phyloP scores from a whole-genome alignment of 2,888 invertebrate genomes.

The Morinoia aosen region DNA sequence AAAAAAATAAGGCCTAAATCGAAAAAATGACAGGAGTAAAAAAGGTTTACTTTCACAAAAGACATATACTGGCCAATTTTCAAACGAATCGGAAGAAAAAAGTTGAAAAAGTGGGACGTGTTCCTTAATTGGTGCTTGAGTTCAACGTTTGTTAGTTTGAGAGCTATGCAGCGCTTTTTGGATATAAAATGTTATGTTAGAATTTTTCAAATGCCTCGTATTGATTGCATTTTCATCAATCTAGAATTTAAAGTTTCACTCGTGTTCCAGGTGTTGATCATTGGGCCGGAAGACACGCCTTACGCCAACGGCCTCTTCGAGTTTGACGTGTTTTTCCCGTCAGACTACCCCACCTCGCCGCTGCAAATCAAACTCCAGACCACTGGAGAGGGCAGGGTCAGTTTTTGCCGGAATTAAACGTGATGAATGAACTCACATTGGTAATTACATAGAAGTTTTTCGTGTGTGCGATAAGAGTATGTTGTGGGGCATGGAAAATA shows the following conservation, averaged over 20 bases:
- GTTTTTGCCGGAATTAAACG: slow-evolving; percentile 70
- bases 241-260: background rate
- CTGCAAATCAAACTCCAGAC: slow-evolving; percentile 93
- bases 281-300: slow-evolving; percentile 91
- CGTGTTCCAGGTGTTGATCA: slow-evolving; percentile 80
- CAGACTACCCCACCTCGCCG: slow-evolving; percentile 81
- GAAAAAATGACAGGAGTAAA: no score
- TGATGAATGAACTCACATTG: background rate
- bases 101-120: background rate
- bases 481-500: background rate
- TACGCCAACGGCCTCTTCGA: slow-evolving; percentile 94
- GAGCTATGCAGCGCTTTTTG: no score
- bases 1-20: no score
- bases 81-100: no score
- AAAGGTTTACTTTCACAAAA: no score
- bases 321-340: slow-evolving; percentile 90
- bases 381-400: slow-evolving; percentile 88
- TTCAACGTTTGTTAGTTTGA: no score
- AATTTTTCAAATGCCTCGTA: background rate
- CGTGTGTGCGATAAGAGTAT: slow-evolving; percentile 70
- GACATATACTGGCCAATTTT: no score
- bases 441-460: background rate
- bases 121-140: background rate
- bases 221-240: background rate
- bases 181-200: no score